Percentiles rank a stretch among this genome's conserved stretches.
These are phyloP conservation scores for Enteromius anoplus DNA, from an alignment of 2,797 vertebrate species.

Conservation along the genomic window DNA sequence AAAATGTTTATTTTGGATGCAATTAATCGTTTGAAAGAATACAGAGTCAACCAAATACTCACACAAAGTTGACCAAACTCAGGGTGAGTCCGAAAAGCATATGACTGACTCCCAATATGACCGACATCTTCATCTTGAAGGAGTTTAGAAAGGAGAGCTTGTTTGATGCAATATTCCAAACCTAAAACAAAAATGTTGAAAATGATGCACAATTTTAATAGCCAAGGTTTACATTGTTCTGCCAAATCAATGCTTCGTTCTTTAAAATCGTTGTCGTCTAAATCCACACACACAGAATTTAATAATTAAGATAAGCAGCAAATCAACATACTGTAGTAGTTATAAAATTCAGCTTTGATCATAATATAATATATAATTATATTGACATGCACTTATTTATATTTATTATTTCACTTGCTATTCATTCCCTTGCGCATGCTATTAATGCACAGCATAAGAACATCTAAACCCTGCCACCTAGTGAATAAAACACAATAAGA, in stretches of 20 bases:
- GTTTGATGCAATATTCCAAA: conserved; percentile 67
- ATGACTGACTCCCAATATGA: conserved; percentile 65
- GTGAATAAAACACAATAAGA: neutral
- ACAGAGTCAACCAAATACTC: conserved; percentile 14
- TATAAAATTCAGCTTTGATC: neutral
- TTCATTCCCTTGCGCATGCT: neutral
- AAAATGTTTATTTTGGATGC: too few species aligned
- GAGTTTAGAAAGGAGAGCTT: conserved; percentile 68
- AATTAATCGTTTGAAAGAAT: too few species aligned
- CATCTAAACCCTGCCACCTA: neutral
- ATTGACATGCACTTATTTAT: neutral
- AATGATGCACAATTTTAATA: neutral
- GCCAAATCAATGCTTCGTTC: neutral
- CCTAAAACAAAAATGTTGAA: conserved; percentile 45
- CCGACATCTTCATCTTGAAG: conserved; percentile 69
- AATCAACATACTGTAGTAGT: neutral
- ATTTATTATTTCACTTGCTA: neutral
- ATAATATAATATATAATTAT: too few species aligned
- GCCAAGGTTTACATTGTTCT: neutral
- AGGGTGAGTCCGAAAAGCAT: conserved; percentile 65
- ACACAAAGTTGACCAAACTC: conserved; percentile 65
- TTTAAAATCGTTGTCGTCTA: neutral
- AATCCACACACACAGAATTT: neutral
- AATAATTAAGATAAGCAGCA: neutral
- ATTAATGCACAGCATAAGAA: neutral